A percentile compares a stretch with the other conserved stretches of the same genome.
These are phyloP conservation scores for Nomada ruficornis DNA, from an alignment of 2,888 invertebrate genomes.

Conservation along the genomic window DNA sequence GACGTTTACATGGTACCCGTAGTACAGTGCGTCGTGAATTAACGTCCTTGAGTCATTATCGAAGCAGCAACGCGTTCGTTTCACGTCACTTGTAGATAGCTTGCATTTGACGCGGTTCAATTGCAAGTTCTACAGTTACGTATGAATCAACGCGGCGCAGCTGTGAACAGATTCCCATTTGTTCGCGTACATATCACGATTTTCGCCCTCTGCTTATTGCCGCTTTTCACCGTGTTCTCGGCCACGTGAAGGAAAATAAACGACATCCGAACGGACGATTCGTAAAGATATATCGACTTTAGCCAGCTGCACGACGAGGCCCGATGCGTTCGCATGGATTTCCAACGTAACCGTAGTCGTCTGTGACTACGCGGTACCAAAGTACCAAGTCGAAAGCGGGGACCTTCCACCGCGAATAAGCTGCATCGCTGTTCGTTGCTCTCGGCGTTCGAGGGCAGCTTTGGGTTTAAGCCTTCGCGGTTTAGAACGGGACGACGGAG, in stretches of 20 bases:
- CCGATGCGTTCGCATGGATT: neutral
- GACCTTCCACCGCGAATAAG: conserved; percentile 60
- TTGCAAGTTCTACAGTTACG: conserved; percentile 2
- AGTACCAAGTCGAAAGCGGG: conserved; percentile 9
- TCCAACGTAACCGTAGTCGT: neutral
- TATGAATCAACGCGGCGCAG: conserved; percentile 12
- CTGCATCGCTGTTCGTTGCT: conserved; percentile 15
- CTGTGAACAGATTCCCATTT: neutral
- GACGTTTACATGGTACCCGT: neutral
- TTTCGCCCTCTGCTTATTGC: neutral
- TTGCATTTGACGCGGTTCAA: conserved; percentile 11
- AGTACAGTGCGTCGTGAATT: neutral
- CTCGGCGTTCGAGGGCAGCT: conserved; percentile 31
- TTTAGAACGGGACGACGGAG: conserved; percentile 64
- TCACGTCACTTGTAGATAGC: neutral
- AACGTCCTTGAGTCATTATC: conserved; percentile 25
- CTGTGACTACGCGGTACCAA: neutral
- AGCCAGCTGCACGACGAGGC: conserved; percentile 25
- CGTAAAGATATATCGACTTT: neutral
- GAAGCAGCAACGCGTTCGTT: neutral
- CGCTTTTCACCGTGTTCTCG: neutral
- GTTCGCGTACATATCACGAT: neutral
- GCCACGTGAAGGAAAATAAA: conserved; percentile 17
- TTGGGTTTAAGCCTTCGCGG: conserved; percentile 61
- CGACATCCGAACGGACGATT: neutral